Conservation (phyloP, 1,140 invertebrate genomes). For the Samia ricini region DNA sequence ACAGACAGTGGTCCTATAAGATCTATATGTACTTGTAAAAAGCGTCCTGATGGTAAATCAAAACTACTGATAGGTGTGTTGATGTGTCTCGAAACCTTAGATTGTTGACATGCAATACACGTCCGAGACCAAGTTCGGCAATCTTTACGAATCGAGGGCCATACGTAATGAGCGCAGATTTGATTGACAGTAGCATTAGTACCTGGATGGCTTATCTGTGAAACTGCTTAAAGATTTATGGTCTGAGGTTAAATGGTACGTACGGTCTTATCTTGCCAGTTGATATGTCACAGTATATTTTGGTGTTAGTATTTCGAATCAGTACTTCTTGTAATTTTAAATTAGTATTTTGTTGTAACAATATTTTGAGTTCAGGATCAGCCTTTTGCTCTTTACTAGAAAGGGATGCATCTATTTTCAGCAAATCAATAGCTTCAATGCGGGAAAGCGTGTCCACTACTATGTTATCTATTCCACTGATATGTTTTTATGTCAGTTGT, state of each 20-base stretch:
- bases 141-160: neutral
- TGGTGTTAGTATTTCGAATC: neutral
- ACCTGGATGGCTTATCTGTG: neutral
- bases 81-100: neutral
- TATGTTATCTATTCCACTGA: constrained; percentile 50
- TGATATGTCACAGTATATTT: neutral
- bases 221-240: neutral
- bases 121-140: neutral
- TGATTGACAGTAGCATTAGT: neutral
- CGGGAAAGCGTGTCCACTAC: constrained; percentile 30
- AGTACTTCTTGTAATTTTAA: neutral
- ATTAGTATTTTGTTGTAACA: neutral
- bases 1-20: neutral
- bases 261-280: neutral
- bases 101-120: neutral
- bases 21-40: neutral
- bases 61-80: neutral
- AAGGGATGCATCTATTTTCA: neutral
- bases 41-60: neutral
- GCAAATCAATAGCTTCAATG: neutral
- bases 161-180: neutral
- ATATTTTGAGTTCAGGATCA: neutral
- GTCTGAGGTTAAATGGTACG: neutral
- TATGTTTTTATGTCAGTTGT: constrained; percentile 15
- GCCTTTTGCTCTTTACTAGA: no score